phyloP scores from a whole-genome alignment of 2,888 invertebrate genomes.

The Perdita meconis region DNA sequence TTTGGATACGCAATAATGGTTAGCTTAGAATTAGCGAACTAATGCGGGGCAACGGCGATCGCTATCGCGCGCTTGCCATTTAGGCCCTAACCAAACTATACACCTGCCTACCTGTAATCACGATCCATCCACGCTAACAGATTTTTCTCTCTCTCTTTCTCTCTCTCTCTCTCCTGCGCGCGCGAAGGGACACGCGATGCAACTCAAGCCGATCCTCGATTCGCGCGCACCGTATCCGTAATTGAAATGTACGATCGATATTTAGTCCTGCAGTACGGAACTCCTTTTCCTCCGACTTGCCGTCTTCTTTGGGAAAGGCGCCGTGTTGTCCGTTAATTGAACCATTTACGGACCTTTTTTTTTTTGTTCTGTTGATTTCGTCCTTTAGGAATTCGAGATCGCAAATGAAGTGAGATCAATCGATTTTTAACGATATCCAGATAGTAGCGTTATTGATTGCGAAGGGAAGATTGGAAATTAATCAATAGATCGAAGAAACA shows the following conservation, averaged over 20 bases:
- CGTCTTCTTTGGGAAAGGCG: background rate
- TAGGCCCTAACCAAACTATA: slow-evolving; percentile 68
- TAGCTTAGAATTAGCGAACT: slow-evolving; percentile 75
- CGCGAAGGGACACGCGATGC: slow-evolving; percentile 28
- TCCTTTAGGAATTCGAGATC: too few species aligned
- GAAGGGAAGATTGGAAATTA: too few species aligned
- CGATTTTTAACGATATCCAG: too few species aligned
- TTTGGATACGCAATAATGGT: slow-evolving; percentile 66
- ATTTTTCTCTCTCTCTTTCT: slow-evolving; percentile 51
- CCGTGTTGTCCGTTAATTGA: slow-evolving; percentile 14
- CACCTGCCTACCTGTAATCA: slow-evolving; percentile 76
- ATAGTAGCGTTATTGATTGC: too few species aligned
- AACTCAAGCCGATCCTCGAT: slow-evolving; percentile 13
- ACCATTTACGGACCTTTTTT: too few species aligned
- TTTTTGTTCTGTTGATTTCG: too few species aligned
- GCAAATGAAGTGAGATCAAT: too few species aligned
- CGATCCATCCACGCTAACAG: slow-evolving; percentile 65
- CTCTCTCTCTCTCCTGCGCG: background rate
- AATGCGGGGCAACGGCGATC: slow-evolving; percentile 72
- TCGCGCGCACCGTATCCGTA: background rate
- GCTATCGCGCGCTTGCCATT: slow-evolving; percentile 74
- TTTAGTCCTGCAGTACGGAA: background rate
- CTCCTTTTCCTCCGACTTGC: too few species aligned
- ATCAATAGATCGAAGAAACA: too few species aligned
- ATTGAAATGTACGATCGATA: slow-evolving; percentile 14